Evolutionary conservation across 2,888 invertebrate genomes (phyloP), one percentile per base, ranked within the genome.

Genomic region (Scrobipalpa costella): DNA sequence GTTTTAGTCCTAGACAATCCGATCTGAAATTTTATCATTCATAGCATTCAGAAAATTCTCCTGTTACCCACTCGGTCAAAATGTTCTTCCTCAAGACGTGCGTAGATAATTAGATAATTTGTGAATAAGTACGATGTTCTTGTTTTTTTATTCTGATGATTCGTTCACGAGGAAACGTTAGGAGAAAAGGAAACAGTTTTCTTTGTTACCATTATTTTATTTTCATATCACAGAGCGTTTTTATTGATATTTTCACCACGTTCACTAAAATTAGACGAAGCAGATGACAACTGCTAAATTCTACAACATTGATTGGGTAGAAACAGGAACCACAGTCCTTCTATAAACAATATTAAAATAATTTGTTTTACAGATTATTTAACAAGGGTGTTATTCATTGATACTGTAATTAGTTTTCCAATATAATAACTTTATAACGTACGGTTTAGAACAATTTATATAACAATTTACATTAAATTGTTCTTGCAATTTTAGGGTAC

Each of bases 121-220:
- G 33, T 34, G 27, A 34, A 55, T 55, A 34, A 34, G 15, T 55
- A 34, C 52, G 33, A 55, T 34, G n/a, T 55, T n/a, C n/a, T n/a
- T n/a, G n/a, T n/a, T n/a, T n/a, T n/a, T n/a, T n/a, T n/a, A 7
- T 34, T n/a, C 9, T 13, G 6, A 52, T 34, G 27, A 44, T 62
- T 59, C 59, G 13, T 73, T 71, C 69, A 70, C 69, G 62, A 81
- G 89, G 85, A 81, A 74, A 78, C 82, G 79, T 44, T 81, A 85
- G 90, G 89, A 80, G 78, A 83, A 82, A 90, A 90, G 86, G 90
- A 90, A 91, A 90, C 84, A 89, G 84, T 83, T 84, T 85, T 81
- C 66, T 80, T 82, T 84, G 81, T 81, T 74, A 83, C 85, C 82
- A 89, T 79, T 74, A 71, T 80, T 88, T 89, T 89, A 88, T 88